Evolutionary conservation across 2,888 invertebrate genomes (phyloP), one percentile per base, ranked within the genome.

Genomic region (Caenorhabditis sp.): DNA sequence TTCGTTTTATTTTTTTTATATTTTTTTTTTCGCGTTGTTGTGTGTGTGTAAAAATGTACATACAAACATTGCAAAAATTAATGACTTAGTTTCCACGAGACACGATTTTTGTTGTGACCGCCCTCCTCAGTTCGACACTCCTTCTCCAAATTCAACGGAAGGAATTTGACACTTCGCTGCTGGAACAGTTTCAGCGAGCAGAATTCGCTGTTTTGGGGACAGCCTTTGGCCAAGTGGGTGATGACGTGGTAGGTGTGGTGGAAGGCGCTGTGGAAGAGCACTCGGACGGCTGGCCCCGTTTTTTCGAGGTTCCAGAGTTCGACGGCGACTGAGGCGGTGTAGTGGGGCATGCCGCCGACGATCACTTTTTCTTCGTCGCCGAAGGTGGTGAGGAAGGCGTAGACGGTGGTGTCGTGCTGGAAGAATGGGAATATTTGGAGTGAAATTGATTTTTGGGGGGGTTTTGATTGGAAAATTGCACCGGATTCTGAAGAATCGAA

Each of bases 391-490:
- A 85, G 66, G 36, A 85, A 76, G 8, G 84, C 84, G 43, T 84
- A 83, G 38, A 85, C 70, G 0, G 85, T 85, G 17, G 85, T 85
- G 68, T 85, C 85, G 63, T 85, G 85, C 84, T 84, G 70, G 58
- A 81, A 76, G 59, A 23, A 8, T n/a, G n/a, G n/a, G n/a, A 31
- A 17, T 23, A 14, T 21, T 5, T 56, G 31, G n/a, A n/a, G n/a
- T n/a, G n/a, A n/a, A n/a, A n/a, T n/a, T n/a, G n/a, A n/a, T n/a
- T n/a, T n/a, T n/a, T n/a, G n/a, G n/a, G n/a, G n/a, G n/a, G n/a
- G n/a, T n/a, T n/a, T n/a, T n/a, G n/a, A n/a, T n/a, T n/a, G n/a
- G n/a, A n/a, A n/a, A n/a, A n/a, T n/a, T n/a, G n/a, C n/a, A n/a
- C n/a, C n/a, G n/a, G n/a, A n/a, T n/a, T n/a, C n/a, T n/a, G n/a